Conservation (phyloP, 2,797 vertebrate species). For the Gephyroberyx darwinii region DNA sequence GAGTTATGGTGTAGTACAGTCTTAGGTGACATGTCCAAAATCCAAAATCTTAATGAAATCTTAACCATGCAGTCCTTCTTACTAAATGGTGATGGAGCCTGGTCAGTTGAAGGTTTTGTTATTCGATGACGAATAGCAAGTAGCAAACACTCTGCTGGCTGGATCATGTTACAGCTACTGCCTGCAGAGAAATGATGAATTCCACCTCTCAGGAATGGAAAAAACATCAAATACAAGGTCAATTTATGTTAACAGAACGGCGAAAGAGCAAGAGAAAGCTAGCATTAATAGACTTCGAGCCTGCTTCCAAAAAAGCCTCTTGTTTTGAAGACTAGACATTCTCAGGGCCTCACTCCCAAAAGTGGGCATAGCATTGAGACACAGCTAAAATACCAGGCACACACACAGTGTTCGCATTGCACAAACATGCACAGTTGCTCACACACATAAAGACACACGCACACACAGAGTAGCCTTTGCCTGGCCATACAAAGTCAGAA, state of each 20-base stretch:
- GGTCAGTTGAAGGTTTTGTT: neutral
- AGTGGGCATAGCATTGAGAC: neutral
- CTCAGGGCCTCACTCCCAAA: neutral
- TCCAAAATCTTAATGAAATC: too few species aligned
- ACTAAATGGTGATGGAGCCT: neutral
- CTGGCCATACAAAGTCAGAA: neutral
- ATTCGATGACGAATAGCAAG: neutral
- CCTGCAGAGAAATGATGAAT: constrained; percentile 2
- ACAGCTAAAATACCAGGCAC: neutral
- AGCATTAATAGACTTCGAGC: neutral
- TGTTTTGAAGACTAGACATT: neutral
- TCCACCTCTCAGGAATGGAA: constrained; percentile 4
- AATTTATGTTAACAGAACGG: constrained; percentile 15
- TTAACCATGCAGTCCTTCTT: neutral
- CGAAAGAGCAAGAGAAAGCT: neutral
- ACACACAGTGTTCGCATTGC: neutral
- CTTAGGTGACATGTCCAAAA: neutral
- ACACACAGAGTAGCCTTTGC: neutral
- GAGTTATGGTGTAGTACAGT: neutral
- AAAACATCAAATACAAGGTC: neutral
- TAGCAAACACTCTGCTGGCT: constrained; percentile 2
- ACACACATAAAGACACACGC: constrained; percentile 8
- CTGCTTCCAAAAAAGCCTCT: neutral
- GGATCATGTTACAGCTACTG: neutral
- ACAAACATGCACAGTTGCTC: neutral